phyloP scores from a whole-genome alignment of 2,888 invertebrate genomes.

The Leptopilina myrica region DNA sequence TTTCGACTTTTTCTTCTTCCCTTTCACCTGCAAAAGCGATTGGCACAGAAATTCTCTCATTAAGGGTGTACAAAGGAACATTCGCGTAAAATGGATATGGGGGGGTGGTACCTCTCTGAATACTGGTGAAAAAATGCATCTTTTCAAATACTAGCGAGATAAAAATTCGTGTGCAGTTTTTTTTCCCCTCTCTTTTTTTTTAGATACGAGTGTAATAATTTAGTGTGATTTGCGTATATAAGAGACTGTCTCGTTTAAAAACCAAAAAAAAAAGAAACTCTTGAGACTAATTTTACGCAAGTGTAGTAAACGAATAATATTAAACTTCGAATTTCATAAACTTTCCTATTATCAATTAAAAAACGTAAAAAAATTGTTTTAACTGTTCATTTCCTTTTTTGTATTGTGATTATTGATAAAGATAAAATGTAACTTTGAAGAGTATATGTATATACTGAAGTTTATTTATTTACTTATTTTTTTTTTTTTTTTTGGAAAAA shows the following conservation, averaged over 20 bases:
- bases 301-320: too few relatives aligned
- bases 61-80: neutral
- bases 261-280: too few relatives aligned
- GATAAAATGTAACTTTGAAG: too few relatives aligned
- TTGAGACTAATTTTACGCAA: too few relatives aligned
- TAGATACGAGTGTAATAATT: conserved; percentile 56
- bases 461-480: too few relatives aligned
- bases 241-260: conserved; percentile 1
- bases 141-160: conserved; percentile 25
- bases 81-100: neutral
- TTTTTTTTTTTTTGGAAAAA: neutral
- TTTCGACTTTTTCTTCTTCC: neutral
- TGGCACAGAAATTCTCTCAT: conserved; percentile 12
- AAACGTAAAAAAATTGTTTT: too few relatives aligned
- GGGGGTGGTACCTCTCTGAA: neutral
- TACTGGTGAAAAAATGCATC: conserved; percentile 17
- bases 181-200: conserved; percentile 6
- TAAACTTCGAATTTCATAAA: too few relatives aligned
- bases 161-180: neutral
- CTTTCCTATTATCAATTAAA: too few relatives aligned
- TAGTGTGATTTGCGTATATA: conserved; percentile 20
- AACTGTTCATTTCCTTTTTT: too few relatives aligned
- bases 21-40: neutral
- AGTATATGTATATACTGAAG: too few relatives aligned
- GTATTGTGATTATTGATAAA: too few relatives aligned